Conservation (phyloP, 2,113 vertebrate genomes). For the Hemibagrus wyckioides region DNA sequence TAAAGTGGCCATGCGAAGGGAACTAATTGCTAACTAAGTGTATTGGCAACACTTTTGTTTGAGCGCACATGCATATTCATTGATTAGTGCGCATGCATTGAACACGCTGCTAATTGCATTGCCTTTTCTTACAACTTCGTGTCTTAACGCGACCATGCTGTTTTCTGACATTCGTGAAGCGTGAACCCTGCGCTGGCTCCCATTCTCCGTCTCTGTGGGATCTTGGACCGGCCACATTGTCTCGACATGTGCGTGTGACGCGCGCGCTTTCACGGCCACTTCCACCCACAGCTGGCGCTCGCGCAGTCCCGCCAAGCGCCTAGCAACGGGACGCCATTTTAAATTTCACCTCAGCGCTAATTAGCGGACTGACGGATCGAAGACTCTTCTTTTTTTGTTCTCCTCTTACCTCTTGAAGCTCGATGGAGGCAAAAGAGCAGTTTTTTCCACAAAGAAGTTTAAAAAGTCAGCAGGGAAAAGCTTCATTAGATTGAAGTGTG, state of each 20-base stretch:
- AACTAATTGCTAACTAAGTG: not conserved
- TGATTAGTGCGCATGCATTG: slow-evolving; percentile 21
- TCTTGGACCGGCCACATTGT: slow-evolving; percentile 73
- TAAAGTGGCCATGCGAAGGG: not conserved
- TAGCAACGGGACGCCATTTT: slow-evolving; percentile 75
- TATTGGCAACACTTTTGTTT: slow-evolving; percentile 6
- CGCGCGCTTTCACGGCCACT: slow-evolving; percentile 64
- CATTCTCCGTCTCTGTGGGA: slow-evolving; percentile 49
- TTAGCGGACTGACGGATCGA: slow-evolving; percentile 64
- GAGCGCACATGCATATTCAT: slow-evolving; percentile 40
- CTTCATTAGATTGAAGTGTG: slow-evolving; percentile 24
- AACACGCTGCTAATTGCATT: not conserved
- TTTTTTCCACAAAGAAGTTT: slow-evolving; percentile 20
- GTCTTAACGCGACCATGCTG: slow-evolving; percentile 25
- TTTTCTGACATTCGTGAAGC: slow-evolving; percentile 39
- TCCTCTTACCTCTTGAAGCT: slow-evolving; percentile 1
- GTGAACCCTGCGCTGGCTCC: not conserved
- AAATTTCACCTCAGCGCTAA: slow-evolving; percentile 71
- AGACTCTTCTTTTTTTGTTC: slow-evolving; percentile 14
- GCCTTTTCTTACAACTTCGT: not conserved
- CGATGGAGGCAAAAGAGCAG: slow-evolving; percentile 47
- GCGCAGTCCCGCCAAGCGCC: slow-evolving; percentile 68
- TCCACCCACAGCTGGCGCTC: slow-evolving; percentile 66
- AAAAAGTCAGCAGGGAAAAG: slow-evolving; percentile 44
- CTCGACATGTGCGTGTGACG: slow-evolving; percentile 79